These are phyloP conservation scores for Promerops cafer DNA, from an alignment of 2,113 vertebrate species.

Conservation along the genomic window DNA sequence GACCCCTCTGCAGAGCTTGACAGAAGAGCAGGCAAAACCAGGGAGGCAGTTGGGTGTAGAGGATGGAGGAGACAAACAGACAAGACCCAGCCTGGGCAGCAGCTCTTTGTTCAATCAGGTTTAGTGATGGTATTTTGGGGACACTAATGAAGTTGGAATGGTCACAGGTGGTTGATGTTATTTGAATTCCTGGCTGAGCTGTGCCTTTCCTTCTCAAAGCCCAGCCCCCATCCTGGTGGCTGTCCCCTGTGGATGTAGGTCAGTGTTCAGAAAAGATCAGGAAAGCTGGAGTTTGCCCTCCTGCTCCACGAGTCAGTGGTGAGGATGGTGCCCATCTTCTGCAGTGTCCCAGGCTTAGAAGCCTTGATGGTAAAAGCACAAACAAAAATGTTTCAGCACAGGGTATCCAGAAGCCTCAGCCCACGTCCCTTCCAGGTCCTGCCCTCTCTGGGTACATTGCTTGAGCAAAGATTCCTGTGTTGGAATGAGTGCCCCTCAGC, in stretches of 20 bases:
- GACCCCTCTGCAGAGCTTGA: not conserved
- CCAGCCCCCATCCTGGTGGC: not conserved
- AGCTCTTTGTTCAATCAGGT: fast-evolving
- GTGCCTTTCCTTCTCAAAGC: not conserved
- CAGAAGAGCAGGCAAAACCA: not conserved
- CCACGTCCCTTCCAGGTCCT: fast-evolving
- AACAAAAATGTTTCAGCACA: not conserved
- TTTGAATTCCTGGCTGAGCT: not conserved
- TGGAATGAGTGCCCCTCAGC: not conserved
- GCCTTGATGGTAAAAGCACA: not conserved
- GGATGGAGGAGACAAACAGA: not conserved
- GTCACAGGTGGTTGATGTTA: not conserved
- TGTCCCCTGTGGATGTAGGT: not conserved
- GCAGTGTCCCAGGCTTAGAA: not conserved
- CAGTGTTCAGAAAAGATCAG: not conserved
- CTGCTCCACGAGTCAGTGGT: fast-evolving
- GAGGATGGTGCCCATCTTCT: not conserved
- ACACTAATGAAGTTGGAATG: fast-evolving
- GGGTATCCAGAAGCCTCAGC: not conserved
- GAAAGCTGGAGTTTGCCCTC: not conserved
- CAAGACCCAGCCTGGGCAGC: not conserved
- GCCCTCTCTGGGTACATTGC: not conserved
- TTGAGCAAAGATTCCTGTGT: not conserved
- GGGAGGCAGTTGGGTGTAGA: not conserved
- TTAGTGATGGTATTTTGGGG: not conserved